Evolutionary conservation across 2,888 invertebrate genomes (phyloP), one percentile per base, ranked within the genome.

Genomic region (Hofmannophila pseudospretella): DNA sequence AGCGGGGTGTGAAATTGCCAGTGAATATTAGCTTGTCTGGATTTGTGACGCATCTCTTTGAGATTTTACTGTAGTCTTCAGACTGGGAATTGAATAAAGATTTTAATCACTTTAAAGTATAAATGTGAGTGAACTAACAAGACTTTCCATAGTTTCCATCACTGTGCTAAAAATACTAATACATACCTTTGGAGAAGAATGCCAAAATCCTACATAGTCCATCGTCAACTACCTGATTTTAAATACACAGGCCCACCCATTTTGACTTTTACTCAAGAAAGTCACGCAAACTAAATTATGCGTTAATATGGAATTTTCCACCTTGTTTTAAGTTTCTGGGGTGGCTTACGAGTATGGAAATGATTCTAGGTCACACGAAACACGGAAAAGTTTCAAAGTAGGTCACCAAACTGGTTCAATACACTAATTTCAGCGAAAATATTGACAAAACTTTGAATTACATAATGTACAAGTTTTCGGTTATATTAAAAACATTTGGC

Each of bases 1-100:
- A 50, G 9, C 52, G 52, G 1, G 51, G 48, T 2, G 79, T 75
- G 41, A 84, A 85, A 47, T 80, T 84, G 0, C 70, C 84, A 0
- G 71, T 63, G 26, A 85, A 60, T 10, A 58, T 76, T 10, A 66
- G 48, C 33, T 70, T 80, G n/a, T 63, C 46, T 1, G 67, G 64
- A n/a, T 42, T 41, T 33, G 40, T 38, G 1, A 41, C 11, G 20
- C 19, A 19, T 34, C 12, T 22, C 27, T 64, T 74, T 16, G 53
- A 53, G 34, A 59, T 51, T 54, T 48, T 59, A 13, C 61, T 54
- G 36, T 68, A 54, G 23, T 45, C 33, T 14, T 36, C 38, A 39
- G 44, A 30, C 51, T 52, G 38, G 8, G 38, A 16, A 16, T 47
- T 30, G 9, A 13, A 7, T 13, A 12, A n/a, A n/a, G n/a, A n/a